Percentiles rank a stretch among this genome's conserved stretches.
phyloP scores from a whole-genome alignment of 2,797 vertebrate species.

The Pterois miles region DNA sequence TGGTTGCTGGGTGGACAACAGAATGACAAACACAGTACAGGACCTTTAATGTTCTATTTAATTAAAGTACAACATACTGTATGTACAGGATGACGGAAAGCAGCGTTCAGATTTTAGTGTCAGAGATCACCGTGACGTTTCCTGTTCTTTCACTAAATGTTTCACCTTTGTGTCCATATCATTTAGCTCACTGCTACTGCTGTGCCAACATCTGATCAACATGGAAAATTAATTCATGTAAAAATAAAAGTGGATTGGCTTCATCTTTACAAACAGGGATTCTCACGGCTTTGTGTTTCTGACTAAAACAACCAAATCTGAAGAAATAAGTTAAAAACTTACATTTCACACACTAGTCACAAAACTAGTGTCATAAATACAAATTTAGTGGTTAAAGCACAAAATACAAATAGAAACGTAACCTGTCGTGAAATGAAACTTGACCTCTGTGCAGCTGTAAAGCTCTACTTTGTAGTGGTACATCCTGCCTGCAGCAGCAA shows the following conservation, averaged over 20 bases:
- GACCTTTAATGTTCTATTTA: too few relatives aligned
- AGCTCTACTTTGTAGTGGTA: not conserved
- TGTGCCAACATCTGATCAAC: not conserved
- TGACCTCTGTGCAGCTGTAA: not conserved
- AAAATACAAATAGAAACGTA: too few relatives aligned
- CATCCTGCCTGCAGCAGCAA: not conserved
- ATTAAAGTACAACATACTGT: too few relatives aligned
- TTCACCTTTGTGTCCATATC: not conserved
- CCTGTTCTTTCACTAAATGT: not conserved
- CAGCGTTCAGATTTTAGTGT: too few relatives aligned
- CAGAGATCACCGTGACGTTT: not conserved
- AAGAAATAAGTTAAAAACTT: not conserved
- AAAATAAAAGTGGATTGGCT: not conserved
- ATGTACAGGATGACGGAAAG: too few relatives aligned
- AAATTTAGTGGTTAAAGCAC: not conserved
- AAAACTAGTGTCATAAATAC: conserved; percentile 5
- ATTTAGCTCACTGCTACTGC: not conserved
- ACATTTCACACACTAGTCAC: not conserved
- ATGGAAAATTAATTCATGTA: not conserved
- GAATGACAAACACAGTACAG: too few relatives aligned
- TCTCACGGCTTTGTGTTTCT: not conserved
- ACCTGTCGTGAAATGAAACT: not conserved
- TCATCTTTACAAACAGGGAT: not conserved
- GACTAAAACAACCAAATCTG: not conserved
- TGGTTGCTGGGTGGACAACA: too few relatives aligned